These are phyloP conservation scores for Metallyticus violacea DNA, from an alignment of 2,888 invertebrate species.

Conservation along the genomic window DNA sequence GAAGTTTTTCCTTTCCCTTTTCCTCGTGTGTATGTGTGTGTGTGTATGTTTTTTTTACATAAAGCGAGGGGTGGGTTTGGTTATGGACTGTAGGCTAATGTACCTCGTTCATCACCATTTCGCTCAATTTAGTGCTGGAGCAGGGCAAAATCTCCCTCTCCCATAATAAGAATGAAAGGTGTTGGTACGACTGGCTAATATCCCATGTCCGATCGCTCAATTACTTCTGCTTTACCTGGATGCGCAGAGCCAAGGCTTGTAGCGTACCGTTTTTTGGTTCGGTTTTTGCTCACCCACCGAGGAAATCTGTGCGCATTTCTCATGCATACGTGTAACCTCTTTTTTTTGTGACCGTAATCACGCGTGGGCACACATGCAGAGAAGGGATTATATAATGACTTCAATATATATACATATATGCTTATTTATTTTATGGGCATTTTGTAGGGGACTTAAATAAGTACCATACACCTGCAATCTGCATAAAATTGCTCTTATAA, in stretches of 20 bases:
- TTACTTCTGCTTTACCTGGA: conserved; percentile 25
- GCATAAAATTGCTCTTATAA: not conserved
- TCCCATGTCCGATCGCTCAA: conserved; percentile 26
- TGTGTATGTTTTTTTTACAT: too few species aligned
- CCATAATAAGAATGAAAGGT: conserved; percentile 27
- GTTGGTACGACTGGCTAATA: conserved; percentile 8
- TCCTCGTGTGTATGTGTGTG: not conserved
- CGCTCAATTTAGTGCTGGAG: conserved; percentile 26
- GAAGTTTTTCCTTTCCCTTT: not conserved
- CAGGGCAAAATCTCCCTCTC: not conserved
- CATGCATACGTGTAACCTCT: not conserved
- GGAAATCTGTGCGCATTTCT: not conserved
- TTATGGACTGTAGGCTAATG: conserved; percentile 25
- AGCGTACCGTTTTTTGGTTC: not conserved
- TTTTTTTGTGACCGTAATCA: not conserved
- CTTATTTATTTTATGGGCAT: not conserved
- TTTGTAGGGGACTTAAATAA: not conserved
- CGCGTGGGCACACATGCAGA: not conserved
- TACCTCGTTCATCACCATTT: conserved; percentile 31
- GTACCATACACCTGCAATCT: not conserved
- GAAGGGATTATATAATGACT: not conserved
- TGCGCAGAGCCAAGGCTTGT: not conserved
- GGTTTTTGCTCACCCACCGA: not conserved
- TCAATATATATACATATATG: not conserved
- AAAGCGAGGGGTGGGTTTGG: conserved; percentile 15